phyloP scores from a whole-genome alignment of 2,113 vertebrate species.

The Thunnus thynnus region DNA sequence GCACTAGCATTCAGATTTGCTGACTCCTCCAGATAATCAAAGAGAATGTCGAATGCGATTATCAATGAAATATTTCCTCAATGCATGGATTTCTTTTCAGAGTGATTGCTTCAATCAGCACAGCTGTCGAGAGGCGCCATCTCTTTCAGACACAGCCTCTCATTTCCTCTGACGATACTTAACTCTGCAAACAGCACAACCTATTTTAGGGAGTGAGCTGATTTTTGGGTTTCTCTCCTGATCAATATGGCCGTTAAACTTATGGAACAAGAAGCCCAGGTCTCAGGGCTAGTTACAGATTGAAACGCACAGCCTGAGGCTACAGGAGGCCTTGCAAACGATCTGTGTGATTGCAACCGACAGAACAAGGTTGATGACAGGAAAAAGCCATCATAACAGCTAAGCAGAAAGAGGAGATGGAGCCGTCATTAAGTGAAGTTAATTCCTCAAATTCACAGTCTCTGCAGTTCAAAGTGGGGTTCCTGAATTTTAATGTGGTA shows the following conservation, averaged over 20 bases:
- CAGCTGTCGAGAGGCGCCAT: slow-evolving; percentile 51
- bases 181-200: slow-evolving; percentile 63
- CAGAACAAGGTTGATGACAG: slow-evolving; percentile 69
- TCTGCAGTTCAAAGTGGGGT: slow-evolving; percentile 40
- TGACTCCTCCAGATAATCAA: slow-evolving; percentile 71
- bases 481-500: slow-evolving; percentile 42
- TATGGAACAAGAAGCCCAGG: slow-evolving; percentile 54
- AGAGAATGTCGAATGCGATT: slow-evolving; percentile 67
- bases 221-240: slow-evolving; percentile 63
- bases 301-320: slow-evolving; percentile 60
- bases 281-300: slow-evolving; percentile 61
- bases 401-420: slow-evolving; percentile 36
- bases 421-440: slow-evolving; percentile 49
- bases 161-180: slow-evolving; percentile 73
- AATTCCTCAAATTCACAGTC: slow-evolving; percentile 49
- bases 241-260: slow-evolving; percentile 72
- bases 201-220: slow-evolving; percentile 48
- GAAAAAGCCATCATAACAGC: slow-evolving; percentile 65
- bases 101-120: slow-evolving; percentile 68
- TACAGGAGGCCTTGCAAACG: slow-evolving; percentile 67
- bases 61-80: slow-evolving; percentile 61
- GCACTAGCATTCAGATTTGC: slow-evolving; percentile 58
- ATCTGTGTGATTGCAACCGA: slow-evolving; percentile 62
- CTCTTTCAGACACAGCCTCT: slow-evolving; percentile 56
- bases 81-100: slow-evolving; percentile 45